Evolutionary conservation across 2,888 invertebrate genomes (phyloP), one percentile per base, ranked within the genome.

Genomic region (Arenicola marina): DNA sequence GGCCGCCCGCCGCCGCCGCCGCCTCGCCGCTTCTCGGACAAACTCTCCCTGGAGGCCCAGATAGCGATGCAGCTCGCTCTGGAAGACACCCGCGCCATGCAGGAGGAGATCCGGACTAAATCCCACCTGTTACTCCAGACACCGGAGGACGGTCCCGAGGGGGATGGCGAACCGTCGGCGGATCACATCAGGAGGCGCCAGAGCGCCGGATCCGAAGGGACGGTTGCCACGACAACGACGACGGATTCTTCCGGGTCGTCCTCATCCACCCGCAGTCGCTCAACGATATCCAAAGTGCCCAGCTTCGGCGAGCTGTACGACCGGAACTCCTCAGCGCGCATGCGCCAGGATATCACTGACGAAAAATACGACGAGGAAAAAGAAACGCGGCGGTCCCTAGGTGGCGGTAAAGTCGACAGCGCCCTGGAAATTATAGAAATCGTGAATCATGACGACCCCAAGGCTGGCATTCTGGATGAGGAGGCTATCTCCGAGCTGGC

Each of bases 331-430:
- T 44, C 56, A 4, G 45, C 56, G 18, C 26, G 61, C 4, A 61
- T 61, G 61, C 7, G 4, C 11, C 4, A 29, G 18, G 61, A 61
- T 28, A 56, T 61, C 26, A 61, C 61, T 2, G 61, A 61, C 32
- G 61, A 56, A 18, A 29, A 28, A 7, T 61, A 24, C 26, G 24
- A 32, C 4, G 29, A 28, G 24, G 29, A 43, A 2, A 18, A 21
- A 3, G 45, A 56, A 21, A 4, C 24, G 29, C 43, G 28, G 56
- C 28, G 33, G 24, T 31, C 61, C 26, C 46, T 61, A 26, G 56
- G 56, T 15, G 61, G 61, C 2, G 61, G 61, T 3, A 61, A 61
- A 26, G 34, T 61, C 4, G 61, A 61, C 26, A 57, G 56, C 29
- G 56, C 61, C 7, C 26, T 56, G 45, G 61, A 61, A 34, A 61